Evolutionary conservation across 1,140 invertebrate genomes (phyloP).

Genomic region (Drosophila sechellia): DNA sequence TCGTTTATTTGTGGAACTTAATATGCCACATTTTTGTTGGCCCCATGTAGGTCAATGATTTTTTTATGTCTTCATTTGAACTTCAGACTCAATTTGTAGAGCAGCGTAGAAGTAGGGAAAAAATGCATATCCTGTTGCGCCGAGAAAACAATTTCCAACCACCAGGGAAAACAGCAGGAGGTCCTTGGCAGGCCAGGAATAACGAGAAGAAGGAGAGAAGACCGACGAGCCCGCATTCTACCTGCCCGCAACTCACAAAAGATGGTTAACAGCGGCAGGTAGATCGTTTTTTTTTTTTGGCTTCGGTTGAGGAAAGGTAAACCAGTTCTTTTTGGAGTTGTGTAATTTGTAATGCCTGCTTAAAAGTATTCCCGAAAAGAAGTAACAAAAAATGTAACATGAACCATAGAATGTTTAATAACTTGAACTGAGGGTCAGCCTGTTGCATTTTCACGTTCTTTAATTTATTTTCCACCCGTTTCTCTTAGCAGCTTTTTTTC

Average conservation of each 20-base stretch:
- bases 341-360: conserved; percentile 79
- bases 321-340: conserved; percentile 57
- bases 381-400: conserved; percentile 26
- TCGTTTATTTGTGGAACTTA: conserved; percentile 1
- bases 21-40: neutral
- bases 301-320: conserved; percentile 47
- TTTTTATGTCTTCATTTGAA: conserved; percentile 75
- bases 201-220: neutral
- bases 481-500: conserved; percentile 19
- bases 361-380: conserved; percentile 23
- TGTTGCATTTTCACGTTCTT: conserved; percentile 73
- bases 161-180: conserved; percentile 58
- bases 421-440: conserved; percentile 47
- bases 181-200: conserved; percentile 32
- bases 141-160: conserved; percentile 74
- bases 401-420: conserved; percentile 61
- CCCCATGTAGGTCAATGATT: conserved; percentile 55
- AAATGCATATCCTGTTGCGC: conserved; percentile 77
- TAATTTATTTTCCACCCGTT: conserved; percentile 68
- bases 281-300: conserved; percentile 51
- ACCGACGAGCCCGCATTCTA: conserved; percentile 39
- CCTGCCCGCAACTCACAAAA: conserved; percentile 37
- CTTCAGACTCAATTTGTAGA: conserved; percentile 43
- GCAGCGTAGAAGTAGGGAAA: conserved; percentile 15
- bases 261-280: conserved; percentile 52